These are phyloP conservation scores for Ammodytes marinus DNA, from an alignment of 2,113 vertebrate species.

Conservation along the genomic window DNA sequence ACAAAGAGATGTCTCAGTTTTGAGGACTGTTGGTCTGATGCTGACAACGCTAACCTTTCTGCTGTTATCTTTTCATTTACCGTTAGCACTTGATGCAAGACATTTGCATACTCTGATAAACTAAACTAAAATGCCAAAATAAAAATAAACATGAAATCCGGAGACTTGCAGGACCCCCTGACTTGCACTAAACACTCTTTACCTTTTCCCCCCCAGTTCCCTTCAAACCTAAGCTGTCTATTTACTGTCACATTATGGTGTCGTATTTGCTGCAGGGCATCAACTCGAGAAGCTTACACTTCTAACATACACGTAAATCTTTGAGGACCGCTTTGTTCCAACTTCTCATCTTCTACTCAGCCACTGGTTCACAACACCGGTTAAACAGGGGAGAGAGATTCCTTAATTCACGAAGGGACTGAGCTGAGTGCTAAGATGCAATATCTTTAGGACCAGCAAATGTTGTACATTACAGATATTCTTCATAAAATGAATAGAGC, in stretches of 20 bases:
- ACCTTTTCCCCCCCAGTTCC: background rate
- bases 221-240: background rate
- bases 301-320: slow-evolving; percentile 34
- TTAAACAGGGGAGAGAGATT: background rate
- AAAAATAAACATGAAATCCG: background rate
- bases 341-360: slow-evolving; percentile 20
- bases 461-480: background rate
- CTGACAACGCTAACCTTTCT: background rate
- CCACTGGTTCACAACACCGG: slow-evolving; percentile 1
- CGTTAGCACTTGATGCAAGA: background rate
- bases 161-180: background rate
- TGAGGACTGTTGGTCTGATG: background rate
- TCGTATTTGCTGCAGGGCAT: slow-evolving; percentile 36
- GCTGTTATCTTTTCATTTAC: background rate
- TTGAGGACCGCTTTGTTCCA: slow-evolving; percentile 35
- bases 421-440: background rate
- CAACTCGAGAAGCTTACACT: slow-evolving; percentile 33
- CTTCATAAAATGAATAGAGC: background rate
- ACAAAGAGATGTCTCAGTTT: slow-evolving; percentile 5
- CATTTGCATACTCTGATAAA: background rate
- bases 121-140: background rate
- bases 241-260: slow-evolving; percentile 50
- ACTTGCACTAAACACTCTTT: background rate
- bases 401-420: background rate
- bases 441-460: background rate